phyloP scores from a whole-genome alignment of 2,888 invertebrate species.

The Coleophora deauratella region DNA sequence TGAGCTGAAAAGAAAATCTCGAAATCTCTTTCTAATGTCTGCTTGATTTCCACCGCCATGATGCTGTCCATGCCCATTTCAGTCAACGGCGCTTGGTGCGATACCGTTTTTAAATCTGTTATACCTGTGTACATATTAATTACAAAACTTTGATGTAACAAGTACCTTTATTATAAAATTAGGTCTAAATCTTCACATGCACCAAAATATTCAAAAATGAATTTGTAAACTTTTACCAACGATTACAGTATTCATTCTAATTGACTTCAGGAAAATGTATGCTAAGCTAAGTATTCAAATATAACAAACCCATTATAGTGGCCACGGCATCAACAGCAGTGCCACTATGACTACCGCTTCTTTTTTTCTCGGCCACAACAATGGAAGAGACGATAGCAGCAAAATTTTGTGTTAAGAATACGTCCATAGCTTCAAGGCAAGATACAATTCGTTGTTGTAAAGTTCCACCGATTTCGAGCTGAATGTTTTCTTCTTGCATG shows the following conservation, averaged over 20 bases:
- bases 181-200: too few species aligned
- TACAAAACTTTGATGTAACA: too few species aligned
- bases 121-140: constrained; percentile 51
- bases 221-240: too few species aligned
- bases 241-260: too few species aligned
- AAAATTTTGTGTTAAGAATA: constrained; percentile 79
- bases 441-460: constrained; percentile 89
- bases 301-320: constrained; percentile 77
- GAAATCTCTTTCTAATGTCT: constrained; percentile 90
- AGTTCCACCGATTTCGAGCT: constrained; percentile 84
- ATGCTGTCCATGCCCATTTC: constrained; percentile 98
- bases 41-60: constrained; percentile 97
- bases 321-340: constrained; percentile 83
- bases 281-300: too few species aligned
- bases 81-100: constrained; percentile 82
- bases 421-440: constrained; percentile 83
- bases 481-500: constrained; percentile 79
- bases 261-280: too few species aligned
- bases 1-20: constrained; percentile 89
- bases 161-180: too few species aligned
- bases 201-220: too few species aligned
- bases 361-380: constrained; percentile 88
- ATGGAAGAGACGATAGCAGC: constrained; percentile 83
- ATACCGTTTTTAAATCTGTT: constrained; percentile 79
- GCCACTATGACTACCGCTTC: constrained; percentile 73